These are phyloP conservation scores for Temnothorax longispinosus DNA, from an alignment of 1,140 invertebrate genomes.

Conservation along the genomic window DNA sequence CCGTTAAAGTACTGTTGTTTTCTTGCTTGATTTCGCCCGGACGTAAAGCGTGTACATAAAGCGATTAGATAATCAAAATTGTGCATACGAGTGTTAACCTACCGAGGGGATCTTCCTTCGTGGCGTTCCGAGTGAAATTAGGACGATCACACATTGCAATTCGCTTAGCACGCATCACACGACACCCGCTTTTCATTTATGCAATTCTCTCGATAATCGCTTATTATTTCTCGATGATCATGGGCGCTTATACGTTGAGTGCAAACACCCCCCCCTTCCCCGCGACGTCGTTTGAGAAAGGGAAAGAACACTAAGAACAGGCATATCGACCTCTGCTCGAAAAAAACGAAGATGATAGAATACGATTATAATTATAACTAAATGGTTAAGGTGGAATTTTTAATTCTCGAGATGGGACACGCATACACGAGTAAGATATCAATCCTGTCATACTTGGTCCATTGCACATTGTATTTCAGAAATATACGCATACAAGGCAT, in stretches of 20 bases:
- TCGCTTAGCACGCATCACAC: conserved; percentile 52
- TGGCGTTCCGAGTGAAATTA: conserved; percentile 60
- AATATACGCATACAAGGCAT: conserved; percentile 68
- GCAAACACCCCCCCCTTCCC: not conserved
- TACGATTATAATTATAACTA: conserved; percentile 69
- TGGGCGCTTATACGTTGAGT: not conserved
- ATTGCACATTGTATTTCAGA: conserved; percentile 72
- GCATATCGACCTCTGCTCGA: conserved; percentile 70
- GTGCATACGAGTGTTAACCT: conserved; percentile 60
- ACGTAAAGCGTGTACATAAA: conserved; percentile 66
- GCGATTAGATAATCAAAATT: conserved; percentile 75
- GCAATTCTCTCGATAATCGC: conserved; percentile 19
- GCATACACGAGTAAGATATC: conserved; percentile 65
- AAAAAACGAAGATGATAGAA: conserved; percentile 48
- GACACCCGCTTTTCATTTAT: conserved; percentile 26
- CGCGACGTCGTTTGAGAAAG: conserved; percentile 42
- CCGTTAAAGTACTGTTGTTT: conserved; percentile 48
- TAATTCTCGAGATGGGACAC: conserved; percentile 67
- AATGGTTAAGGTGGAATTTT: conserved; percentile 65
- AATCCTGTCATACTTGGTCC: conserved; percentile 71
- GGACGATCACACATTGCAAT: conserved; percentile 66
- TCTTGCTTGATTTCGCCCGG: conserved; percentile 63
- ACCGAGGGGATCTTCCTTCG: conserved; percentile 24
- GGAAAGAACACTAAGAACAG: conserved; percentile 22
- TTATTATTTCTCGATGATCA: conserved; percentile 21